Conservation (phyloP, 2,888 invertebrate species). For the Trachelus stipa region DNA sequence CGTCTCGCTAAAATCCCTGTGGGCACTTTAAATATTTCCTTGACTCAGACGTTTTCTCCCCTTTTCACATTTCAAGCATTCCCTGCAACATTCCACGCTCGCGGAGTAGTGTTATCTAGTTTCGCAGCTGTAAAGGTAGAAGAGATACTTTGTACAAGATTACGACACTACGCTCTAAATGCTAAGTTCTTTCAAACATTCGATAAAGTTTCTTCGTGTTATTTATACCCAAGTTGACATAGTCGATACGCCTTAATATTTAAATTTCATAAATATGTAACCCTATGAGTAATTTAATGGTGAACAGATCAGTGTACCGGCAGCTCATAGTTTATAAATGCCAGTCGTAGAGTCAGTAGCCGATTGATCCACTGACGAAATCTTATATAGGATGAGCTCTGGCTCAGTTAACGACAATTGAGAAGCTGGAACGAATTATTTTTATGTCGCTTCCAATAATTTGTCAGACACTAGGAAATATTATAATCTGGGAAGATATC, state of each 20-base stretch:
- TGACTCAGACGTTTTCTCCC: background rate
- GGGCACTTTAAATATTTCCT: background rate
- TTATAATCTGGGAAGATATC: background rate
- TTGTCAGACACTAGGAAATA: background rate
- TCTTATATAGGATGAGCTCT: background rate
- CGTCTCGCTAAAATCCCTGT: background rate
- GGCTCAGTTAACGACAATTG: background rate
- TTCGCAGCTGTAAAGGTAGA: background rate
- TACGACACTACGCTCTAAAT: background rate
- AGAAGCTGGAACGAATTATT: too few relatives aligned
- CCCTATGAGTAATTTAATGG: background rate
- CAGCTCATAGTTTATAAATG: background rate
- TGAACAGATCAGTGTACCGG: too few relatives aligned
- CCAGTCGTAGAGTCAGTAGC: background rate
- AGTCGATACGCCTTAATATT: background rate
- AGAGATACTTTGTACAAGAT: background rate
- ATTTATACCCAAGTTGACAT: background rate
- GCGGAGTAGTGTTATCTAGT: background rate
- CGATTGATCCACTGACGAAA: background rate
- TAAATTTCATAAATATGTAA: background rate
- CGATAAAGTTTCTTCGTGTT: background rate
- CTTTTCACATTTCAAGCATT: background rate
- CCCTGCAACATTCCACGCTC: background rate
- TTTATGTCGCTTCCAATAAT: background rate
- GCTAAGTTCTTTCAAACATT: background rate